A percentile compares a stretch with the other conserved stretches of the same genome.
Evolutionary conservation across 2,888 invertebrate species (phyloP).

Genomic region (Melinaea marsaeus): DNA sequence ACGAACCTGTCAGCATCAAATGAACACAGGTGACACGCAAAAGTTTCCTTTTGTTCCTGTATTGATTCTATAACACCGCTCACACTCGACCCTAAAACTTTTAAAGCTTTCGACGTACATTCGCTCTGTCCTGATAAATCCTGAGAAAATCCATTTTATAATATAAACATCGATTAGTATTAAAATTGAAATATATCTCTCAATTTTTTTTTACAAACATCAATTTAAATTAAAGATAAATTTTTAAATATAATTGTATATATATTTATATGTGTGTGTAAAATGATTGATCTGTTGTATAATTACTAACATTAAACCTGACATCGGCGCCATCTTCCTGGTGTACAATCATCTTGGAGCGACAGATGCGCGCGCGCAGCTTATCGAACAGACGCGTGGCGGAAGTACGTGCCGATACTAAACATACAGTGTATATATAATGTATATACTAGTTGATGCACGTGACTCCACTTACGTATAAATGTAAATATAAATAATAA

Average conservation of each 20-base stretch:
- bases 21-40: constrained; percentile 57
- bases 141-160: constrained; percentile 32
- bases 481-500: no score
- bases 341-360: constrained; percentile 58
- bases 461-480: no score
- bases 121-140: constrained; percentile 45
- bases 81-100: constrained; percentile 37
- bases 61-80: constrained; percentile 33
- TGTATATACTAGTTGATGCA: no score
- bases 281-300: constrained; percentile 4
- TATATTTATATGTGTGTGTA: neutral
- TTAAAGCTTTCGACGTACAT: constrained; percentile 52
- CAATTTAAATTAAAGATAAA: no score
- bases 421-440: no score
- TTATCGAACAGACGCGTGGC: constrained; percentile 60
- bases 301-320: constrained; percentile 26
- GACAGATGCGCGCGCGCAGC: constrained; percentile 55
- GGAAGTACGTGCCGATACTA: constrained; percentile 49
- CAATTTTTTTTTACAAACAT: no score
- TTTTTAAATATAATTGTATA: no score
- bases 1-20: constrained; percentile 64
- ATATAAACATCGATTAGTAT: no score
- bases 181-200: no score
- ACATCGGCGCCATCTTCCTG: constrained; percentile 48
- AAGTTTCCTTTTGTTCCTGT: constrained; percentile 46